Evolutionary conservation across 2,888 invertebrate genomes (phyloP).

Genomic region (Rhagium mordax): DNA sequence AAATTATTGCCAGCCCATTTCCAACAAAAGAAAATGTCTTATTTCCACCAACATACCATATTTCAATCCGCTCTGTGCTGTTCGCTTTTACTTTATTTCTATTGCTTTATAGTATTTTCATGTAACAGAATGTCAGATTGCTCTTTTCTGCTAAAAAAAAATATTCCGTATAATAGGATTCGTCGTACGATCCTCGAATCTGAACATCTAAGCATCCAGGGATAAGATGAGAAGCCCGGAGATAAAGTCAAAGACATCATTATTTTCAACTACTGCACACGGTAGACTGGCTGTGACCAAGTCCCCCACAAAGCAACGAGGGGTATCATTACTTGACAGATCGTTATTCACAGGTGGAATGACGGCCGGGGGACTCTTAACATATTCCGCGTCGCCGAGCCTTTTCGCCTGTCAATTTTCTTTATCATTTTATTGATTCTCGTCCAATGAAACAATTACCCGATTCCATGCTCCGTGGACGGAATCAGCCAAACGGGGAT

Average conservation of each 20-base stretch:
- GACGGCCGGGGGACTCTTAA: background rate
- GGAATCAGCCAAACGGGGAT: too few relatives aligned
- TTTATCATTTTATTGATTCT: constrained; percentile 4
- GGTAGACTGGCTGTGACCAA: constrained; percentile 70
- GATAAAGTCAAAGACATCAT: constrained; percentile 22
- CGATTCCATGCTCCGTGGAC: background rate
- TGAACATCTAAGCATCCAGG: constrained; percentile 21
- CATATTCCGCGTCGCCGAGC: background rate
- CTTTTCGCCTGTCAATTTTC: constrained; percentile 7
- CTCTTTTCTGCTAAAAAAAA: constrained; percentile 8
- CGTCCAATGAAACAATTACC: background rate
- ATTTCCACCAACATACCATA: background rate
- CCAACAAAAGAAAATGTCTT: background rate
- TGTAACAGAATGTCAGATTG: constrained; percentile 15
- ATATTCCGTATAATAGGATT: constrained; percentile 15
- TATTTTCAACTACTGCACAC: constrained; percentile 28
- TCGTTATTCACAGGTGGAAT: constrained; percentile 37
- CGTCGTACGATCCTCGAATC: constrained; percentile 16
- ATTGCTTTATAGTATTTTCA: constrained; percentile 26
- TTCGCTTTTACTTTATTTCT: constrained; percentile 1
- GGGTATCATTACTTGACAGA: constrained; percentile 39
- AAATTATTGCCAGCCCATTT: background rate
- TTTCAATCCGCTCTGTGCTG: constrained; percentile 1
- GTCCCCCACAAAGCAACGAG: constrained; percentile 73
- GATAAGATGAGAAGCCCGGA: background rate